These are phyloP conservation scores for Melanchra persicariae DNA, from an alignment of 2,888 invertebrate genomes.

Conservation along the genomic window DNA sequence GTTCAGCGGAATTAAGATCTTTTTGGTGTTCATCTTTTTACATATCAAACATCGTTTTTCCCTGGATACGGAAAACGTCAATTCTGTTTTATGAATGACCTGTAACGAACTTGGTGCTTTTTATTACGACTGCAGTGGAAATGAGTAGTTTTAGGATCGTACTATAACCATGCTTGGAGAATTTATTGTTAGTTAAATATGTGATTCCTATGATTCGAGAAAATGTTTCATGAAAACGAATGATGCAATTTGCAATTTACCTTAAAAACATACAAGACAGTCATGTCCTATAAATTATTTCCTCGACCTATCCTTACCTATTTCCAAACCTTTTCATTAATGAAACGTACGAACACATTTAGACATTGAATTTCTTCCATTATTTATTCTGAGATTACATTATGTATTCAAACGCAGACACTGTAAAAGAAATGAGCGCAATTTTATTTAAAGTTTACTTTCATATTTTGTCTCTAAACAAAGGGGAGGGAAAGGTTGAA, in stretches of 20 bases:
- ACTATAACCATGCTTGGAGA: neutral
- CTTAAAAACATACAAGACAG: no score
- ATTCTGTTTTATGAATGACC: neutral
- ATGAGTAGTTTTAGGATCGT: neutral
- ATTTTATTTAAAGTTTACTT: conserved; percentile 59
- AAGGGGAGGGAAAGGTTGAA: conserved; percentile 53
- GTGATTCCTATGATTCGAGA: no score
- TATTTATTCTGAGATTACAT: conserved; percentile 42
- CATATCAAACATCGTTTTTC: neutral
- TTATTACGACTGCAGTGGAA: neutral
- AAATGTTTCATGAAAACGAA: neutral
- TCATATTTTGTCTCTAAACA: conserved; percentile 63
- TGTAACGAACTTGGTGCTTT: neutral
- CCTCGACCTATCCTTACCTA: no score
- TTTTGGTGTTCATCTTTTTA: conserved; percentile 33
- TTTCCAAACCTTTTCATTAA: neutral
- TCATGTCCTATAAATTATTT: no score
- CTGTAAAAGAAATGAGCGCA: conserved; percentile 54
- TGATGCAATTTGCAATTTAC: neutral
- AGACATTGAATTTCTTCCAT: conserved; percentile 26
- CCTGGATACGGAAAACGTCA: neutral
- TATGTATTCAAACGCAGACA: conserved; percentile 54
- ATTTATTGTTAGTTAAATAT: neutral
- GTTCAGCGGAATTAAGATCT: conserved; percentile 21
- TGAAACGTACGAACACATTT: conserved; percentile 4